Conservation (phyloP, 2,797 vertebrate species). For the Muscicapa striata region DNA sequence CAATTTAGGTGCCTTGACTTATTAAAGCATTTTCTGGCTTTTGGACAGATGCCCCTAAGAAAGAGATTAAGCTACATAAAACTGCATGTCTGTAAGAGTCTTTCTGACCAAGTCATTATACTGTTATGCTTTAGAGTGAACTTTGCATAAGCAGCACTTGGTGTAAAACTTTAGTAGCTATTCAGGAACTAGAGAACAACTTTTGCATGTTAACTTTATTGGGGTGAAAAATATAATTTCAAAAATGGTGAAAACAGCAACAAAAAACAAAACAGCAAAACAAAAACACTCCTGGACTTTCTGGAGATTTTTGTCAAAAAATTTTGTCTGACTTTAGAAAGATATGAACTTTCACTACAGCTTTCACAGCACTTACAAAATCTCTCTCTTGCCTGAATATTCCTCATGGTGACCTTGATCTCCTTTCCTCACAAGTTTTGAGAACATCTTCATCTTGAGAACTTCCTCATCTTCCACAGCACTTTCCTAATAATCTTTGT, state of each 20-base stretch:
- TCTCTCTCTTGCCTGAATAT: neutral
- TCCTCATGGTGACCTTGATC: neutral
- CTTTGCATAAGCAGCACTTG: neutral
- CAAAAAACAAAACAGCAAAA: neutral
- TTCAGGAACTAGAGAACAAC: neutral
- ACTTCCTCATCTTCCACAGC: neutral
- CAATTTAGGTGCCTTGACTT: neutral
- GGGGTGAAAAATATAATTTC: neutral
- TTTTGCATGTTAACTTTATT: neutral
- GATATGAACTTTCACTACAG: neutral
- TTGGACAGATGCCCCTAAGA: neutral
- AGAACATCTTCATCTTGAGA: neutral
- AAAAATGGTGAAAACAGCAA: neutral
- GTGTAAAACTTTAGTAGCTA: neutral
- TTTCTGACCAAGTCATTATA: neutral
- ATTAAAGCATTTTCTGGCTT: neutral
- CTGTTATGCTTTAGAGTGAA: neutral
- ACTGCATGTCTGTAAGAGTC: neutral
- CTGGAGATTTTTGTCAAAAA: neutral
- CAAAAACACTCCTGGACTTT: accelerated
- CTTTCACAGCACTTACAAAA: neutral
- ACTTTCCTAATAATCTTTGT: neutral
- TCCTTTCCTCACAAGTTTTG: neutral
- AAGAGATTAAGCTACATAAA: neutral
- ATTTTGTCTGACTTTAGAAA: neutral